Percentiles rank a stretch among this genome's conserved stretches.
These are phyloP conservation scores for Coluber constrictor DNA, from an alignment of 2,797 vertebrate genomes.

Conservation along the genomic window DNA sequence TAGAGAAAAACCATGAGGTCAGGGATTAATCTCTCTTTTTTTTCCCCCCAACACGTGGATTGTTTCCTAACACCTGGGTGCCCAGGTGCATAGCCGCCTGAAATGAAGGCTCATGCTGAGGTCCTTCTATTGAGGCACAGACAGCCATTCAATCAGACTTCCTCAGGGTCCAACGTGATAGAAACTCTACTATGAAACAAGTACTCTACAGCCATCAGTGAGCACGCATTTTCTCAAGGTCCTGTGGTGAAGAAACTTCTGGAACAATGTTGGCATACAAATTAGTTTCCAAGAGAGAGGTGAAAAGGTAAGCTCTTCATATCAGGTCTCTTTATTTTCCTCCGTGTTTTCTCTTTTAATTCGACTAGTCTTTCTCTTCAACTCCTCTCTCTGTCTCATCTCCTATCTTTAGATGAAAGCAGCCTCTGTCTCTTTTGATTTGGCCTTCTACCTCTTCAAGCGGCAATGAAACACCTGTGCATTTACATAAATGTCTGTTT, in stretches of 20 bases:
- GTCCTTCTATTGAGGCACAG: not conserved
- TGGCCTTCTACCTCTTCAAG: not conserved
- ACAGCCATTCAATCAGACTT: not conserved
- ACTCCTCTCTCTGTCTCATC: not conserved
- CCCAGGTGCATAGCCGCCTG: not conserved
- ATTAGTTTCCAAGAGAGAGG: conserved; percentile 14
- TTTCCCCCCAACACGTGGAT: not conserved
- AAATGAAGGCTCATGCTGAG: not conserved
- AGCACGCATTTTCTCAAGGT: not conserved
- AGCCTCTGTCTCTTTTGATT: not conserved
- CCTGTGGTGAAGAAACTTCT: conserved; percentile 20
- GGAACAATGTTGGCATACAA: conserved; percentile 14
- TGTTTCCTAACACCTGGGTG: not conserved
- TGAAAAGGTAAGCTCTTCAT: conserved; percentile 30
- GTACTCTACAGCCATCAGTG: not conserved
- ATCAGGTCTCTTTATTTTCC: not conserved
- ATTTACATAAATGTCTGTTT: not conserved
- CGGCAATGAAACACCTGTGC: not conserved
- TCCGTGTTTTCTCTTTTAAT: not conserved
- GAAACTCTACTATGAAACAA: not conserved
- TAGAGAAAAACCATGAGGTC: not conserved
- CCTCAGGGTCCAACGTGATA: not conserved
- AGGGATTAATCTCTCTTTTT: not conserved
- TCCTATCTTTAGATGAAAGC: not conserved
- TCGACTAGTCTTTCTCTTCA: not conserved